These are phyloP conservation scores for Adineta ricciae DNA, from an alignment of 2,888 invertebrate species.

Conservation along the genomic window DNA sequence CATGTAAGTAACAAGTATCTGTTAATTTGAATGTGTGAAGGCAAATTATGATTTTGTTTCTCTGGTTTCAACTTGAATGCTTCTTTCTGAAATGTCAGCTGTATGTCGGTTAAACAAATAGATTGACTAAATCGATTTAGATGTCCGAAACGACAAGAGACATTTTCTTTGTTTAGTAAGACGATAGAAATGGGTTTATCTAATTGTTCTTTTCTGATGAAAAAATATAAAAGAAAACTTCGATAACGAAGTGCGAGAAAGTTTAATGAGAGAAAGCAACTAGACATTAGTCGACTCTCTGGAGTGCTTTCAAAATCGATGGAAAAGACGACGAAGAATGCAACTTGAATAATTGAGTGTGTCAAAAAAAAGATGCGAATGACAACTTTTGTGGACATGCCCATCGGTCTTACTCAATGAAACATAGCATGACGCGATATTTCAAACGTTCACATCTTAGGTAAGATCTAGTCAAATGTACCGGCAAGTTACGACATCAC, in stretches of 20 bases:
- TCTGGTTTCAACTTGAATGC: too few relatives aligned
- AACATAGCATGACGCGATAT: neutral
- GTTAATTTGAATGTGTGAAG: too few relatives aligned
- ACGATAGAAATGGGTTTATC: neutral
- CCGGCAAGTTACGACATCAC: neutral
- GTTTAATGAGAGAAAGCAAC: neutral
- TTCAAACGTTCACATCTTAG: neutral
- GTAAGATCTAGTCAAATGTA: neutral
- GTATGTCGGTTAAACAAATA: neutral
- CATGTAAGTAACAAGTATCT: neutral
- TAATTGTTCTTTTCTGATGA: neutral
- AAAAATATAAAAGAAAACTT: neutral
- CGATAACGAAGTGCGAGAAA: neutral
- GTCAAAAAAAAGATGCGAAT: neutral
- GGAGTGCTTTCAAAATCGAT: neutral
- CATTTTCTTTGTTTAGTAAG: neutral
- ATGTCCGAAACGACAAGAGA: neutral
- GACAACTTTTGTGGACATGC: neutral
- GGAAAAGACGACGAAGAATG: neutral
- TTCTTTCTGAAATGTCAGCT: neutral
- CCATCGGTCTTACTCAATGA: neutral
- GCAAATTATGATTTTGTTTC: too few relatives aligned
- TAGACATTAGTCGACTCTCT: neutral
- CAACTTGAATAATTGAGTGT: neutral
- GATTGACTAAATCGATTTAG: neutral